Percentiles rank a stretch among this genome's conserved stretches.
These are phyloP conservation scores for Hydropsyche tenuis DNA, from an alignment of 1,140 invertebrate genomes.

Conservation along the genomic window DNA sequence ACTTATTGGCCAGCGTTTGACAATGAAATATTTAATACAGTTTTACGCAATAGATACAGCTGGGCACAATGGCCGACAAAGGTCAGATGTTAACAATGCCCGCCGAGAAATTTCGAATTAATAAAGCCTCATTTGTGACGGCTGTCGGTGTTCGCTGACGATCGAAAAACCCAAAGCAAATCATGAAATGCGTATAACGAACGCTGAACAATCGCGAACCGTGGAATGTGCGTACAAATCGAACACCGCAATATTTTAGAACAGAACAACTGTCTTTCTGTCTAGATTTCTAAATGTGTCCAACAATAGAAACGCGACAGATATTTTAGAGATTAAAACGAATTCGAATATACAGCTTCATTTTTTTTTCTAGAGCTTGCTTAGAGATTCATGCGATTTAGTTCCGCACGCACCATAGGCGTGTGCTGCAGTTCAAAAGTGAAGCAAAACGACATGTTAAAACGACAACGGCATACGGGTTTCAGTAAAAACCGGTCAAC, in stretches of 20 bases:
- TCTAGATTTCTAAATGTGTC: too few species aligned
- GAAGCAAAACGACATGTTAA: neutral
- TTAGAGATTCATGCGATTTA: neutral
- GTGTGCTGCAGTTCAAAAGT: neutral
- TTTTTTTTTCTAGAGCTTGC: too few species aligned
- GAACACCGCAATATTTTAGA: too few species aligned
- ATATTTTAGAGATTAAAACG: too few species aligned
- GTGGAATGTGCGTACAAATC: too few species aligned
- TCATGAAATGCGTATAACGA: neutral
- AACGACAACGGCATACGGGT: neutral
- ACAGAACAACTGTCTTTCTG: too few species aligned
- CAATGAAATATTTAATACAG: conserved; percentile 28
- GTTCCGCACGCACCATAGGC: conserved; percentile 15
- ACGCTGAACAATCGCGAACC: neutral
- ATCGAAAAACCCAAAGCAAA: conserved; percentile 12
- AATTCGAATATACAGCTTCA: too few species aligned
- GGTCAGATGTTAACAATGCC: conserved; percentile 27
- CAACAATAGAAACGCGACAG: too few species aligned
- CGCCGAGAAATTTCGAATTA: conserved; percentile 27
- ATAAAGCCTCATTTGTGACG: conserved; percentile 27
- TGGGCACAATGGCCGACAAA: conserved; percentile 12
- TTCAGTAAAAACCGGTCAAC: conserved; percentile 22
- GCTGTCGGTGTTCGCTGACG: conserved; percentile 9
- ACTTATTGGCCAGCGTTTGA: conserved; percentile 22
- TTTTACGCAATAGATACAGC: conserved; percentile 17